Evolutionary conservation across 2,888 invertebrate genomes (phyloP).

Genomic region (Palloptera scutellata): DNA sequence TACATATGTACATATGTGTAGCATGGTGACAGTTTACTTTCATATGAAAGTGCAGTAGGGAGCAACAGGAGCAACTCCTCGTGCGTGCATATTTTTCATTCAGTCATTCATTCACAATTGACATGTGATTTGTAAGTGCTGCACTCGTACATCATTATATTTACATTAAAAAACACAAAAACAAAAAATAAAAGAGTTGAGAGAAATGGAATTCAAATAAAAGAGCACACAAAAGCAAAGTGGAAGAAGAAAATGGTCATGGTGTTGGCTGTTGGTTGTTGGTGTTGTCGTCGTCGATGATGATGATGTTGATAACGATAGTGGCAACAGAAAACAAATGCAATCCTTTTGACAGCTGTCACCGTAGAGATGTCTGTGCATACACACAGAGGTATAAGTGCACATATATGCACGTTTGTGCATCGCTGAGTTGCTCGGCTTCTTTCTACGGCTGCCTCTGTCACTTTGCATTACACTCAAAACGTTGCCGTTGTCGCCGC

Average conservation of each 20-base stretch:
- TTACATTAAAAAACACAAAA: too few species aligned
- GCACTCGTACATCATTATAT: not conserved
- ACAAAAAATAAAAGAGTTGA: too few species aligned
- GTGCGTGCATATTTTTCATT: too few species aligned
- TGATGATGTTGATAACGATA: not conserved
- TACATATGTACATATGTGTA: too few species aligned
- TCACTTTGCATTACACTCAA: not conserved
- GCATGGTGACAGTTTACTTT: too few species aligned
- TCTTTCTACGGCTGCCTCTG: not conserved
- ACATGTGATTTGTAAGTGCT: slow-evolving; percentile 28
- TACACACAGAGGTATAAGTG: not conserved
- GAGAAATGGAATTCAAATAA: too few species aligned
- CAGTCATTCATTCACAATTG: slow-evolving; percentile 21
- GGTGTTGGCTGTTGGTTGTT: too few species aligned
- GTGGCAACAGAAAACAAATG: slow-evolving; percentile 36
- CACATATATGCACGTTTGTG: not conserved
- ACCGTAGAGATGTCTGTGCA: slow-evolving; percentile 1
- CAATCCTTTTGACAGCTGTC: slow-evolving; percentile 27
- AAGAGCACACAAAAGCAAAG: too few species aligned
- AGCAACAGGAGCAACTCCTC: too few species aligned
- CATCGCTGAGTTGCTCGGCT: not conserved
- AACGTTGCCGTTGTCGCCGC: not conserved
- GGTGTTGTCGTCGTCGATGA: slow-evolving; percentile 1
- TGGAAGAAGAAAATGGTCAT: too few species aligned
- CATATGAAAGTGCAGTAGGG: too few species aligned